A percentile compares a stretch with the other conserved stretches of the same genome.
Evolutionary conservation across 2,888 invertebrate genomes (phyloP).

Genomic region (Drosophila lutescens): DNA sequence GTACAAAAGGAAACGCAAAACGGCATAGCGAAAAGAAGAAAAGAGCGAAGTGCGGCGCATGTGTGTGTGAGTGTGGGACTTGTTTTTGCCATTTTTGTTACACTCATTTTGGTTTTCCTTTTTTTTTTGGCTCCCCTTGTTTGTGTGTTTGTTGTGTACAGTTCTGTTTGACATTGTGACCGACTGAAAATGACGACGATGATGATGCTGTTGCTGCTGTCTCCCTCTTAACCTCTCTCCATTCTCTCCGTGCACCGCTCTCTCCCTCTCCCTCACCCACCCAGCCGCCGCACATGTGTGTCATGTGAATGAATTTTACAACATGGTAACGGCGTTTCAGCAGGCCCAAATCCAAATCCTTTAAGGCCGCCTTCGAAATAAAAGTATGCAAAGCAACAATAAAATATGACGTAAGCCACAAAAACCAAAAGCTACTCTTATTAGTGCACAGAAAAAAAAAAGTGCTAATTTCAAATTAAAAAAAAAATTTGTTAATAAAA

Average conservation of each 20-base stretch:
- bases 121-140: constrained; percentile 16
- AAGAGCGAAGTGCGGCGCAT: constrained; percentile 51
- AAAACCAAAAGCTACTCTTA: constrained; percentile 19
- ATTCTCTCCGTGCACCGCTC: neutral
- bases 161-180: constrained; percentile 72
- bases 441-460: constrained; percentile 4
- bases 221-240: constrained; percentile 4
- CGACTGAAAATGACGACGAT: constrained; percentile 34
- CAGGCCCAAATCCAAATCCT: constrained; percentile 31
- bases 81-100: constrained; percentile 42
- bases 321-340: constrained; percentile 33
- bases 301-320: constrained; percentile 43
- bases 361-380: constrained; percentile 29
- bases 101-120: constrained; percentile 15
- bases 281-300: constrained; percentile 13
- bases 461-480: neutral
- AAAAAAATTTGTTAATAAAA: no score
- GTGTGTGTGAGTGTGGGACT: constrained; percentile 28
- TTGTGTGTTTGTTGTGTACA: constrained; percentile 48
- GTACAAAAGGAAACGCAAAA: constrained; percentile 35
- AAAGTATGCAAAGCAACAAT: constrained; percentile 40
- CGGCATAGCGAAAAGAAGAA: constrained; percentile 25
- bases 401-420: constrained; percentile 48
- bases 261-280: neutral
- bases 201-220: constrained; percentile 23